Conservation (phyloP, 2,888 invertebrate species). For the Chymomyza caudatula region DNA sequence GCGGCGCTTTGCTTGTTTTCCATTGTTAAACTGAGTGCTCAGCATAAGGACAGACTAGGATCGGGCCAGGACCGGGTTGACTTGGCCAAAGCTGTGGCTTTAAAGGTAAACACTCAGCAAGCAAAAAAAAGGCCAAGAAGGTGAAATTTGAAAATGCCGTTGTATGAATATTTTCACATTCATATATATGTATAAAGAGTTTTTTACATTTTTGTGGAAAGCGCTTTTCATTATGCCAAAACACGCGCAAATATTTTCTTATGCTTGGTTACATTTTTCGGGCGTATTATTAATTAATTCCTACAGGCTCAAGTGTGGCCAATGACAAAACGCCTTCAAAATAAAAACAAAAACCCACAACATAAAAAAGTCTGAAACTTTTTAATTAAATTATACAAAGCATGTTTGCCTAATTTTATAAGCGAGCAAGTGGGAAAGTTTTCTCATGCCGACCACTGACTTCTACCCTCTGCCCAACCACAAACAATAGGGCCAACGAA, state of each 20-base stretch:
- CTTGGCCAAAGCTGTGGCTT: background rate
- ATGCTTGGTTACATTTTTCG: conserved; percentile 48
- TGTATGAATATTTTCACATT: background rate
- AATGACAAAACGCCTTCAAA: conserved; percentile 7
- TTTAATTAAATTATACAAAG: conserved; percentile 66
- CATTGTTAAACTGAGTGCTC: conserved; percentile 70
- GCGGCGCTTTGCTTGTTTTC: conserved; percentile 65
- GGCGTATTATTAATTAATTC: conserved; percentile 66
- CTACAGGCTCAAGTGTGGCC: conserved; percentile 45
- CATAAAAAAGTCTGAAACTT: conserved; percentile 49
- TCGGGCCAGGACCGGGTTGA: background rate
- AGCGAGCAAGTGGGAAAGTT: conserved; percentile 9
- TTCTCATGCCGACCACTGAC: background rate
- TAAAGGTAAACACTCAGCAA: background rate
- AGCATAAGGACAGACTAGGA: conserved; percentile 42
- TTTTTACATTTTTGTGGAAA: conserved; percentile 20
- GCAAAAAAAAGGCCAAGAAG: background rate
- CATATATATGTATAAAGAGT: background rate
- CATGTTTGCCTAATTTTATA: conserved; percentile 51
- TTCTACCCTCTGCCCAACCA: background rate
- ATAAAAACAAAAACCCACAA: conserved; percentile 16
- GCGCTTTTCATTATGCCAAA: conserved; percentile 66
- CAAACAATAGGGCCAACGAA: background rate
- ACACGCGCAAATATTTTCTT: conserved; percentile 67
- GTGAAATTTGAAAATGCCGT: background rate